Base-by-base conservation (phyloP, 2,888 invertebrate species). In the Apodemia hepburni region DNA sequence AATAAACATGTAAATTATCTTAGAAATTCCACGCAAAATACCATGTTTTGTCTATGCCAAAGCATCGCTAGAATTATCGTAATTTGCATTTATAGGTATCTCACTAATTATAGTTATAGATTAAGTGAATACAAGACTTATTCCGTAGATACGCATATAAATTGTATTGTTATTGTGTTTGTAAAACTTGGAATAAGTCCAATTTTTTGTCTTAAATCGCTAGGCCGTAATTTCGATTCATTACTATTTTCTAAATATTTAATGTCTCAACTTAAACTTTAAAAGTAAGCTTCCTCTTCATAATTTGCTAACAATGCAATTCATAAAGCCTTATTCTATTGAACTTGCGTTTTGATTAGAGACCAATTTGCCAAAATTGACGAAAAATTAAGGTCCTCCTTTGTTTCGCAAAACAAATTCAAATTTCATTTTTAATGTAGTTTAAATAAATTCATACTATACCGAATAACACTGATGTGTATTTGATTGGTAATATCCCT, bases 1-100 rank as follows among this genome's bases (percentile, higher is more conserved):
- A 38, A 38, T 38, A 38, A 12, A 38, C 38, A 38, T 38, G 38
- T 38, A 51, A 51, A 22, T 11, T 51, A 18, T 51, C 12, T 51
- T 22, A 51, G 22, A 22, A 51, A 18, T 54, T 54, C 27, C 54
- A 54, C 73, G 72, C 73, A 73, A 80, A 80, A 79, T 87, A 89
- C 88, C 87, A 87, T 87, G 90, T 89, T 92, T 89, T 90, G 88
- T 85, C 85, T 85, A 91, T 90, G 92, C 92, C 92, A 92, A 92
- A 92, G 92, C 91, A 91, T 92, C 82, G 90, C 89, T 92, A 92
- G 92, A 84, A 75, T 86, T 81, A 88, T 88, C 77, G 84, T 89
- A 87, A 84, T 85, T 81, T 89, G 92, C 92, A 92, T 92, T 92
- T 92, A 92, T 90, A 88, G 84, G 79, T 89, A 90, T 91, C 89